Conservation (phyloP, 2,888 invertebrate genomes). For the Ichneumon xanthorius region DNA sequence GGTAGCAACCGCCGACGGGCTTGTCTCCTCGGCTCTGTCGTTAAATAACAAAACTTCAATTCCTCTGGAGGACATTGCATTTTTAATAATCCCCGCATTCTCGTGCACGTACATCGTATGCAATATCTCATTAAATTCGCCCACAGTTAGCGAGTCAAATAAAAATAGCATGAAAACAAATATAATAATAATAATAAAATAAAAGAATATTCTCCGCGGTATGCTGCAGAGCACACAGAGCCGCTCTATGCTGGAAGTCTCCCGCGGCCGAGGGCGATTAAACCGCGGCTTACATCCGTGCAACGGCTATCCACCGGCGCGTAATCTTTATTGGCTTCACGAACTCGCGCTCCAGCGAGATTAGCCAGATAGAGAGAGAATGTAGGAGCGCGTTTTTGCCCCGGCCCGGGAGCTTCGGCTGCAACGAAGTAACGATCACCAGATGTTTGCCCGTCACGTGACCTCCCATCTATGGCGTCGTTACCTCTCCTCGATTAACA, state of each 20-base stretch:
- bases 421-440: slow-evolving; percentile 35
- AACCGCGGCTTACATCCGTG: slow-evolving; percentile 31
- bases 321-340: slow-evolving; percentile 66
- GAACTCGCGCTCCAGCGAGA: slow-evolving; percentile 57
- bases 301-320: slow-evolving; percentile 32
- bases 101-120: background rate
- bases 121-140: background rate
- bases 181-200: background rate
- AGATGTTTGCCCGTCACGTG: slow-evolving; percentile 40
- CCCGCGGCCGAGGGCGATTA: slow-evolving; percentile 4
- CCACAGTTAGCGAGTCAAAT: background rate
- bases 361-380: slow-evolving; percentile 55
- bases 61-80: background rate
- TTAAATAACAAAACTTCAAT: slow-evolving; percentile 13
- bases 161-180: background rate
- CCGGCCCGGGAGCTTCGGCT: slow-evolving; percentile 62
- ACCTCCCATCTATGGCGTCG: slow-evolving; percentile 21
- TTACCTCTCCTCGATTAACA: background rate
- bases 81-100: background rate
- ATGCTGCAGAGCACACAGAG: background rate
- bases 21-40: background rate
- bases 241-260: background rate
- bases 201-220: background rate
- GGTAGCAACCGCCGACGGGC: background rate
- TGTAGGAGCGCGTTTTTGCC: slow-evolving; percentile 41